Evolutionary conservation across 1,140 invertebrate species (phyloP).

Genomic region (Ptiloglossa arizonensis): DNA sequence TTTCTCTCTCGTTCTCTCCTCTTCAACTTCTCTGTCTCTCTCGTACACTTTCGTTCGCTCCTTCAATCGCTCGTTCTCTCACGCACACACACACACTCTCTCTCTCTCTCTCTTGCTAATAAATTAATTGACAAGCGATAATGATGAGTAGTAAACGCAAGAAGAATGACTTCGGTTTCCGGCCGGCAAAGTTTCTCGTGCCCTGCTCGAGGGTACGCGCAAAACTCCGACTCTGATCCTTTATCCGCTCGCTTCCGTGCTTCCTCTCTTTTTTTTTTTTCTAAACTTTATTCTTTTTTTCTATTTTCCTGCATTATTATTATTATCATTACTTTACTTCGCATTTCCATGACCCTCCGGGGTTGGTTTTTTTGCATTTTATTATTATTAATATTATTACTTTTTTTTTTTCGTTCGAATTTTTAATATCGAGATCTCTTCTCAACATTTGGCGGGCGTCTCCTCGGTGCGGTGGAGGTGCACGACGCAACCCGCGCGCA

Average conservation of each 20-base stretch:
- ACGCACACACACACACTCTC: neutral
- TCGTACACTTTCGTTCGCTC: neutral
- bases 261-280: neutral
- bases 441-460: too few relatives aligned
- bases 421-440: too few relatives aligned
- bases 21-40: too few relatives aligned
- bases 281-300: too few relatives aligned
- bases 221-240: neutral
- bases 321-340: too few relatives aligned
- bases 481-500: too few relatives aligned
- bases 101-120: conserved; percentile 20
- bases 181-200: neutral
- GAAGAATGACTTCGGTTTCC: conserved; percentile 29
- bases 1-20: neutral
- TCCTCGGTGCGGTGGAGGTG: too few relatives aligned
- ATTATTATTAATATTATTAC: too few relatives aligned
- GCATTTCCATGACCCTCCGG: too few relatives aligned
- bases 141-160: conserved; percentile 33
- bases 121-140: conserved; percentile 48
- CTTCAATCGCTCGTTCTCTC: neutral
- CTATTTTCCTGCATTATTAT: too few relatives aligned
- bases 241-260: neutral
- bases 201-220: neutral
- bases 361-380: too few relatives aligned
- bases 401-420: too few relatives aligned